These are phyloP conservation scores for Australoheros facetus DNA, from an alignment of 2,797 vertebrate species.

Conservation along the genomic window DNA sequence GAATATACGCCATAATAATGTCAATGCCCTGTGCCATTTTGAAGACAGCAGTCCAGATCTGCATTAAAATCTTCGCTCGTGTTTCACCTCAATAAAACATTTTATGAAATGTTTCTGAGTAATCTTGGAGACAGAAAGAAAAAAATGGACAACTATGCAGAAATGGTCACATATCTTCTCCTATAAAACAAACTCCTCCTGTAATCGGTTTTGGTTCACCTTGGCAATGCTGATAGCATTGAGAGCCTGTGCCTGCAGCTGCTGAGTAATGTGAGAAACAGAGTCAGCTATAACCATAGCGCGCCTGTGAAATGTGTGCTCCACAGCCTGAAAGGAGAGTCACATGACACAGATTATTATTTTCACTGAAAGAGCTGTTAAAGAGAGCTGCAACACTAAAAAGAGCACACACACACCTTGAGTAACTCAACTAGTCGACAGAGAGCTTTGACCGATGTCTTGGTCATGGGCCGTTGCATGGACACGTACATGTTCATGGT, in stretches of 20 bases:
- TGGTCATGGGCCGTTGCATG: constrained; percentile 98
- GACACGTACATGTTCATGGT: constrained; percentile 99
- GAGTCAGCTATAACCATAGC: constrained; percentile 96
- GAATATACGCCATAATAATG: not conserved
- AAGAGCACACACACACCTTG: constrained; percentile 82
- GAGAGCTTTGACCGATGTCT: constrained; percentile 95
- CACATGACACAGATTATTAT: not conserved
- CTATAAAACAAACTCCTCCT: not conserved
- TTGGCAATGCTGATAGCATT: constrained; percentile 89
- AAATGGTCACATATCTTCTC: no score
- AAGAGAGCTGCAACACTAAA: not conserved
- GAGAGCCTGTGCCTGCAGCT: constrained; percentile 95
- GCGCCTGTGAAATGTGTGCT: constrained; percentile 93
- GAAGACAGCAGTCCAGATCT: not conserved
- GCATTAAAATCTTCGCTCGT: not conserved
- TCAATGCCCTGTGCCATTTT: not conserved
- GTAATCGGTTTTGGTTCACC: constrained; percentile 72
- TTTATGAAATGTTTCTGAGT: not conserved
- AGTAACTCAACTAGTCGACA: constrained; percentile 95
- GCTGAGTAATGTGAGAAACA: constrained; percentile 93
- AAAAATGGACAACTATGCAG: no score
- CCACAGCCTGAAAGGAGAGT: constrained; percentile 84
- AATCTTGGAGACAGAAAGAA: not conserved
- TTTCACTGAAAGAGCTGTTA: not conserved
- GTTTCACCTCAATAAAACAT: not conserved